Percentiles rank a stretch among this genome's conserved stretches.
Conservation (phyloP, 2,888 invertebrate species). For the Onchidella celtica region DNA sequence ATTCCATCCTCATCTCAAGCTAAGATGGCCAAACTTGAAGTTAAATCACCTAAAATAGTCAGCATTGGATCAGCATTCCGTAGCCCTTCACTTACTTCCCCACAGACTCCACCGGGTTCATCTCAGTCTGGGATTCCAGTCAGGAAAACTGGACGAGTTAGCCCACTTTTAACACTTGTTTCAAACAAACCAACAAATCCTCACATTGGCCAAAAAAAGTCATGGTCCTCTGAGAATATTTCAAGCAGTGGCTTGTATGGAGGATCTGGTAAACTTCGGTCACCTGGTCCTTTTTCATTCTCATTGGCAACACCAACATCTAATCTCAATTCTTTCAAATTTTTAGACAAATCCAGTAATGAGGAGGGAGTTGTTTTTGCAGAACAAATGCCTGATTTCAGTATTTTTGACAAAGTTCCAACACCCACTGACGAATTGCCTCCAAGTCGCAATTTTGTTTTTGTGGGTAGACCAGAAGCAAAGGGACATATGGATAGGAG, state of each 20-base stretch:
- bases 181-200: slow-evolving; percentile 53
- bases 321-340: slow-evolving; percentile 68
- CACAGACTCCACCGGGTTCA: not conserved
- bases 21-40: slow-evolving; percentile 72
- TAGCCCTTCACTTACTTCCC: slow-evolving; percentile 30
- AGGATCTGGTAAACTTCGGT: slow-evolving; percentile 30
- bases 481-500: not conserved
- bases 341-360: slow-evolving; percentile 57
- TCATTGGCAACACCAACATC: slow-evolving; percentile 68
- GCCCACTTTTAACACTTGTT: slow-evolving; percentile 52
- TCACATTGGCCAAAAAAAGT: slow-evolving; percentile 57
- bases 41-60: slow-evolving; percentile 65
- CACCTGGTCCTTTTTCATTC: slow-evolving; percentile 67
- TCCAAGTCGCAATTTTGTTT: slow-evolving; percentile 35
- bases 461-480: slow-evolving; percentile 20
- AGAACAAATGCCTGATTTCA: slow-evolving; percentile 48
- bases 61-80: slow-evolving; percentile 51
- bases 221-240: slow-evolving; percentile 69
- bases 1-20: slow-evolving; percentile 57
- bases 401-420: slow-evolving; percentile 47
- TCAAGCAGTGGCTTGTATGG: slow-evolving; percentile 50
- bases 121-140: slow-evolving; percentile 33
- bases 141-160: slow-evolving; percentile 53
- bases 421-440: slow-evolving; percentile 45
- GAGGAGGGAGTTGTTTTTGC: not conserved